These are phyloP conservation scores for Enteromius anoplus DNA, from an alignment of 2,797 vertebrate species.

Conservation along the genomic window DNA sequence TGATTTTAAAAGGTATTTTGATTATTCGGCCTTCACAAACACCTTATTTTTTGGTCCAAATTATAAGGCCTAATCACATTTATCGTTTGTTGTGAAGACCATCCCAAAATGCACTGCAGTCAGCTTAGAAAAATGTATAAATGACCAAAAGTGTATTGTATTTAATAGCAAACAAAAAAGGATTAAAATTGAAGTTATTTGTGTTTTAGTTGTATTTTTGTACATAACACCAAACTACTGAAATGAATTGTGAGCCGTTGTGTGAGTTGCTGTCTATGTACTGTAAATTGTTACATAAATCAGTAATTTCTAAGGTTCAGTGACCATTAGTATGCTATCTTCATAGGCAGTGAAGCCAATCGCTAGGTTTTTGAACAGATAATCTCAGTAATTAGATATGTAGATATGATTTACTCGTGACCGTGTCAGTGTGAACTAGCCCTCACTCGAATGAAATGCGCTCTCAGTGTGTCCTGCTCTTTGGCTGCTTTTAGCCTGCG, in stretches of 20 bases:
- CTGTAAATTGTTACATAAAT: not conserved
- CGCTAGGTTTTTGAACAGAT: not conserved
- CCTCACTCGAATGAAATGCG: constrained; percentile 2
- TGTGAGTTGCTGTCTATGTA: not conserved
- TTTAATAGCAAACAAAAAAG: not conserved
- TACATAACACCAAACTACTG: not conserved
- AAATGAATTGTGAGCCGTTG: not conserved
- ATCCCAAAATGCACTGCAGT: not conserved
- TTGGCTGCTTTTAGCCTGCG: constrained; percentile 44
- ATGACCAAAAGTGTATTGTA: too few species aligned
- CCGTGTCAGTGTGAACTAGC: not conserved
- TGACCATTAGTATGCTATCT: not conserved
- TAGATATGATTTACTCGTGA: constrained; percentile 8
- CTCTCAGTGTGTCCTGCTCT: constrained; percentile 26
- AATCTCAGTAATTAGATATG: constrained; percentile 17
- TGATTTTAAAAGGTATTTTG: not conserved
- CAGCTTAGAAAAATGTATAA: not conserved
- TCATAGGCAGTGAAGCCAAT: not conserved
- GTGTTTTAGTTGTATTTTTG: not conserved
- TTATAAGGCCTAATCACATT: not conserved
- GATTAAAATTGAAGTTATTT: not conserved
- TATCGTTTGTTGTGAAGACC: not conserved
- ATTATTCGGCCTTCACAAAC: not conserved
- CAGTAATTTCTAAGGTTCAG: not conserved
- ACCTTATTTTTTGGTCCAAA: not conserved